Evolutionary conservation across 2,888 invertebrate species (phyloP).

Genomic region (Eupithecia tripunctaria): DNA sequence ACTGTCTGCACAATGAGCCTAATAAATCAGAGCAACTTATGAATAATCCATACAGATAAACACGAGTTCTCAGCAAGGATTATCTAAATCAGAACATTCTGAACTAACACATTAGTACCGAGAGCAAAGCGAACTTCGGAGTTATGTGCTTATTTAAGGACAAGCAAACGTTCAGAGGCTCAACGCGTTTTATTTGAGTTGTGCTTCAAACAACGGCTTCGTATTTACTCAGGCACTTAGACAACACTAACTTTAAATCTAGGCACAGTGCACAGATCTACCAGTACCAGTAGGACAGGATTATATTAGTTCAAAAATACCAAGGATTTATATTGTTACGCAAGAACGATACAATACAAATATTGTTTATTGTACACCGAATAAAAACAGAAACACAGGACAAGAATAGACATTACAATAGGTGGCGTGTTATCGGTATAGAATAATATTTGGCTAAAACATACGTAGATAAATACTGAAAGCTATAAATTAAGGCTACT

Average conservation of each 20-base stretch:
- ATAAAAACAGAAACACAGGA: too few relatives aligned
- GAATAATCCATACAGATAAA: constrained; percentile 1
- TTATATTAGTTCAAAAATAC: background rate
- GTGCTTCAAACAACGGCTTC: constrained; percentile 28
- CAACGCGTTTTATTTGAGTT: constrained; percentile 31
- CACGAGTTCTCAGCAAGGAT: background rate
- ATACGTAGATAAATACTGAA: too few relatives aligned
- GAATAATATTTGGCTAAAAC: too few relatives aligned
- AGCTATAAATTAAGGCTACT: too few relatives aligned
- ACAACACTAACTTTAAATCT: constrained; percentile 6
- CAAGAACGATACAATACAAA: too few relatives aligned
- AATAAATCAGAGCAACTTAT: constrained; percentile 9
- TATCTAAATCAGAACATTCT: background rate
- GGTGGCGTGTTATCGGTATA: too few relatives aligned
- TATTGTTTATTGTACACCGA: too few relatives aligned
- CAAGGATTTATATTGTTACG: too few relatives aligned
- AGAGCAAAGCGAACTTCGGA: constrained; percentile 23
- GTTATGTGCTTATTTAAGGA: constrained; percentile 25
- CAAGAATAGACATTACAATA: too few relatives aligned
- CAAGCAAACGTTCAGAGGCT: constrained; percentile 21
- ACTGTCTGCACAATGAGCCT: background rate
- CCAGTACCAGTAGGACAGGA: background rate
- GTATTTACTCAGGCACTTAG: constrained; percentile 23
- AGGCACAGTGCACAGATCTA: background rate
- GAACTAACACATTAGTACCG: constrained; percentile 13